Evolutionary conservation across 2,888 invertebrate species (phyloP), one percentile per base, ranked within the genome.

Genomic region (Stictocephala bisonia): DNA sequence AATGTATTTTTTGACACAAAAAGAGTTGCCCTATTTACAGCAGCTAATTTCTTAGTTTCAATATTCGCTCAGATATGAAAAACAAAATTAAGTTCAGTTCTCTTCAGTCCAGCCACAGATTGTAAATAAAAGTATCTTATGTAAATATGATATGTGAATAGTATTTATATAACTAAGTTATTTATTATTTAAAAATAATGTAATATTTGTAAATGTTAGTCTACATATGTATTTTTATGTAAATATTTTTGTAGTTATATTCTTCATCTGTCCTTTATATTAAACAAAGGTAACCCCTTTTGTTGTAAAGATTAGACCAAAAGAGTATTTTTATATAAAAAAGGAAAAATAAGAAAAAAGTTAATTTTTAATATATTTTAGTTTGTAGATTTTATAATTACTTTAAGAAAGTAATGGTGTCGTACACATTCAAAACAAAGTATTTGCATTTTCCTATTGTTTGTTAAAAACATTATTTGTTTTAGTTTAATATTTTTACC

Each of bases 251-350:
- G 64, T 64, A 64, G 44, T 64, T 64, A 64, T 26, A 64, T 44
- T 40, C 64, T 64, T 56, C 20, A 22, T 41, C 40, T 64, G 64
- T 64, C 44, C 64, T 35, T 64, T 64, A 44, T 64, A 64, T n/a
- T 41, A 22, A 64, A 64, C 44, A 60, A 64, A 64, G 44, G 64
- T 44, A 18, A 64, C 40, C 40, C 31, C 60, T 64, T 64, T 64
- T 64, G 64, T 64, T 60, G 64, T 64, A 64, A 64, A 64, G 64
- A 44, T 15, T 64, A 44, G 64, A 60, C 60, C 60, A 60, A 64
- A 64, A 64, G 64, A 64, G 44, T 64, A 64, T 64, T 64, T 64
- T 64, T 64, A 64, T 64, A 64, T 44, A 64, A 58, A 64, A 64
- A 44, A 26, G 7, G 15, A 44, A 64, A 60, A 44, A 24, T 7